Evolutionary conservation across 2,888 invertebrate species (phyloP), one percentile per base, ranked within the genome.

Genomic region (Brachypalpus laphriformis): DNA sequence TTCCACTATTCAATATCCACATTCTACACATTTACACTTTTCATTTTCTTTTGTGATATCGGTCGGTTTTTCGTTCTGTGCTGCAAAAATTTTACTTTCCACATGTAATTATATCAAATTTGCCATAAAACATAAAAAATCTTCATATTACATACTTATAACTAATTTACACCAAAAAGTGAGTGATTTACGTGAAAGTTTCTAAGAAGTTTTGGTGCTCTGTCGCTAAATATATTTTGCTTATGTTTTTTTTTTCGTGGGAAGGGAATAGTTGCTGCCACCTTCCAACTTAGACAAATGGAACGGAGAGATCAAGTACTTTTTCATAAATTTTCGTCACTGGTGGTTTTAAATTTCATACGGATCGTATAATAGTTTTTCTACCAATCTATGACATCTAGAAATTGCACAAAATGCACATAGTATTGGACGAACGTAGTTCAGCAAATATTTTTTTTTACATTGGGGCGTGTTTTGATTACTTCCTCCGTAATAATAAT

Each of bases 161-260:
- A 45, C n/a, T 14, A 57, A 45, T 11, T 18, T 9, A 31, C 8
- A 49, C 7, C n/a, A 47, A 57, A 68, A 70, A 47, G 71, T 71
- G 59, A 37, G 57, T 71, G 47, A 4, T 16, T 14, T 59, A 34
- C 3, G 7, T 18, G 11, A 37, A n/a, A 34, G 11, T 11, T 20
- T 20, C 14, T 11, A 63, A 28, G 37, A 28, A n/a, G n/a, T n/a
- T n/a, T 71, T 7, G n/a, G 25, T 34, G 8, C 5, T 25, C 2
- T 4, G 2, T 25, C 25, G 28, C 4, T 8, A 37, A 51, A 61
- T 45, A 54, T 65, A 28, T 25, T 49, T 18, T 40, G 34, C 28
- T 68, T 57, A 74, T 59, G 74, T 80, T 75, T 81, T 74, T 54
- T 70, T 77, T 31, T 65, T 70, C 28, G 31, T 59, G 76, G 68